phyloP scores from a whole-genome alignment of 2,888 invertebrate species.

The Sylvicola cinctus region DNA sequence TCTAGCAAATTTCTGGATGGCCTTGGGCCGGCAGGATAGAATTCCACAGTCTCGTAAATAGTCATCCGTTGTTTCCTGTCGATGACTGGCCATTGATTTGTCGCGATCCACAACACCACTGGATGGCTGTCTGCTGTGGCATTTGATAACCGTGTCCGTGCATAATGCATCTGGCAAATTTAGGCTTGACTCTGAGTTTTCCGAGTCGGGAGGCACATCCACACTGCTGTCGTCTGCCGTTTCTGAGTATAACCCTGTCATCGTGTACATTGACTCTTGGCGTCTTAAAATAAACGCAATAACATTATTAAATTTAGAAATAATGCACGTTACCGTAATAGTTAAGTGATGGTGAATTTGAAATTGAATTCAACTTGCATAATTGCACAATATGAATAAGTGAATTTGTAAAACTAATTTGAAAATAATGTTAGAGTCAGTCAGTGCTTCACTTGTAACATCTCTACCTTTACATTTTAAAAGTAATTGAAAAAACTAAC shows the following conservation, averaged over 20 bases:
- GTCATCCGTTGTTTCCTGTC: conserved; percentile 29
- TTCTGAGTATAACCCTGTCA: conserved; percentile 69
- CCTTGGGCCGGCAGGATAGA: conserved; percentile 62
- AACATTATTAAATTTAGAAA: too few relatives aligned
- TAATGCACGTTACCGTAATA: too few relatives aligned
- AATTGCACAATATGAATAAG: too few relatives aligned
- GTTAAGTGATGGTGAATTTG: too few relatives aligned
- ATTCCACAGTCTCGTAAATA: conserved; percentile 68
- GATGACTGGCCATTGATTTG: conserved; percentile 6
- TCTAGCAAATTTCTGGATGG: conserved; percentile 72
- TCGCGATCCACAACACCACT: conserved; percentile 49
- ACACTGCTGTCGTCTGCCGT: conserved; percentile 36
- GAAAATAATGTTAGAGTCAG: too few relatives aligned
- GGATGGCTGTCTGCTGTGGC: conserved; percentile 67
- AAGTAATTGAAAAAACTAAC: too few relatives aligned
- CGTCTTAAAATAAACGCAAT: conserved; percentile 29
- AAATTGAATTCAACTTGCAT: too few relatives aligned
- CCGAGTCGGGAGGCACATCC: conserved; percentile 28
- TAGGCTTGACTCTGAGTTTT: conserved; percentile 16
- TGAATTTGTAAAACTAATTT: too few relatives aligned
- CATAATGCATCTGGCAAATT: neutral
- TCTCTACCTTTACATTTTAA: too few relatives aligned
- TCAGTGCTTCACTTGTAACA: too few relatives aligned
- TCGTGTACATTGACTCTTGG: conserved; percentile 77
- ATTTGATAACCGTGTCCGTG: conserved; percentile 32